Conservation (phyloP, 1,140 invertebrate genomes). For the Matsumurasca onukii region DNA sequence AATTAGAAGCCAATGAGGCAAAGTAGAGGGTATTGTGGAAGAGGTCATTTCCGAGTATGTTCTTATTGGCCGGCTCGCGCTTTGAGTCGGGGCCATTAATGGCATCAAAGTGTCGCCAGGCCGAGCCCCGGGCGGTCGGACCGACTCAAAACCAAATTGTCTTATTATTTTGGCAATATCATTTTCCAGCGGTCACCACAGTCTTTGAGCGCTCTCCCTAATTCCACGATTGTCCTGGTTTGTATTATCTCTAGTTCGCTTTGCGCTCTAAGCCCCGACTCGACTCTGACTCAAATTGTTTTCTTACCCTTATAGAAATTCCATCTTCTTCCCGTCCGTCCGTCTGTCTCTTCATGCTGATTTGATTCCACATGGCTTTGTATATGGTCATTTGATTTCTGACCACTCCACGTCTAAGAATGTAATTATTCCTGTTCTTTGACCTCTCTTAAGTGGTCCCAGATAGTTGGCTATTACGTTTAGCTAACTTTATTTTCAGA, state of each 20-base stretch:
- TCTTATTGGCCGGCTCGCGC: slow-evolving; percentile 1
- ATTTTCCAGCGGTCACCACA: not conserved
- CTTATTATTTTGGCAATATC: slow-evolving; percentile 23
- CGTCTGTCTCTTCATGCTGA: no score
- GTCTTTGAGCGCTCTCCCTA: not conserved
- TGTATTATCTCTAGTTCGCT: slow-evolving; percentile 5
- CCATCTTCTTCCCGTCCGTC: not conserved
- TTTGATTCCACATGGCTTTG: no score
- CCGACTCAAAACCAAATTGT: slow-evolving; percentile 19
- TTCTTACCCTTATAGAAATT: slow-evolving; percentile 25
- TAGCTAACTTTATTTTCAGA: no score
- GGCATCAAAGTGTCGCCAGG: slow-evolving; percentile 7
- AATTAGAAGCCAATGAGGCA: no score
- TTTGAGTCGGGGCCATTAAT: slow-evolving; percentile 6
- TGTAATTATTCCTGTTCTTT: no score
- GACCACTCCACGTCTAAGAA: no score
- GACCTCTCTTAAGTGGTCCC: no score
- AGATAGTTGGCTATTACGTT: no score
- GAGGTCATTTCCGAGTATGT: slow-evolving; percentile 12
- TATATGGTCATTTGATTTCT: no score
- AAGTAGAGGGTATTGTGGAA: not conserved
- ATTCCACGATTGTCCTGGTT: slow-evolving; percentile 4
- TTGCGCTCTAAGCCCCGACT: not conserved
- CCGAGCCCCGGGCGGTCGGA: not conserved
- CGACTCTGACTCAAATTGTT: slow-evolving; percentile 12